A percentile compares a stretch with the other conserved stretches of the same genome.
These are phyloP conservation scores for Telmatochromis brichardi DNA, from an alignment of 2,113 vertebrate species.

Conservation along the genomic window DNA sequence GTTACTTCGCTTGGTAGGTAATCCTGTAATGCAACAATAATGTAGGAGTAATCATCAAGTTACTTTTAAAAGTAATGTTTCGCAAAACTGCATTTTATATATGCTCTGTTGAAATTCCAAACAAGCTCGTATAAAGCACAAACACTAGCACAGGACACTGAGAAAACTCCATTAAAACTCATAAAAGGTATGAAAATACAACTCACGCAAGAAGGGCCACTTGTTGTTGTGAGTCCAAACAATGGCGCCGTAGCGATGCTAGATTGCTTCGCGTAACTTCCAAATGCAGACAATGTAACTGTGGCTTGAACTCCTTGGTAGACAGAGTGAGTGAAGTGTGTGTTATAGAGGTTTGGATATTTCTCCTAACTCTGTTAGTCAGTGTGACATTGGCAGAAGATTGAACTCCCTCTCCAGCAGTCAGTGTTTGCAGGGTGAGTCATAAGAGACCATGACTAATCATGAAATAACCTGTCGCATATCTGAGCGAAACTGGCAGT, in stretches of 20 bases:
- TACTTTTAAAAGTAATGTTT: background rate
- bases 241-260: background rate
- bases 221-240: background rate
- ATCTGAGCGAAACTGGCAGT: slow-evolving; percentile 43
- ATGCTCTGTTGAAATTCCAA: background rate
- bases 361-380: slow-evolving; percentile 41
- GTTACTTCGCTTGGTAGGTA: background rate
- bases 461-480: slow-evolving; percentile 58
- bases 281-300: background rate
- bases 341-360: slow-evolving; percentile 23
- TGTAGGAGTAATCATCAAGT: background rate
- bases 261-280: background rate
- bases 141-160: background rate
- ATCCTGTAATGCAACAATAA: background rate
- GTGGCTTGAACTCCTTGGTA: background rate
- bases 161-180: background rate
- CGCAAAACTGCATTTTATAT: background rate
- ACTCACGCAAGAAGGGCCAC: background rate
- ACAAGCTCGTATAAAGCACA: background rate
- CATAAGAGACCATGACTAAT: slow-evolving; percentile 59
- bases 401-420: slow-evolving; percentile 44
- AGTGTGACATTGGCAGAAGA: slow-evolving; percentile 55
- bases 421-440: slow-evolving; percentile 52
- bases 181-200: background rate
- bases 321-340: background rate